Conservation (phyloP, 2,888 invertebrate species). For the Frankliniella fusca region DNA sequence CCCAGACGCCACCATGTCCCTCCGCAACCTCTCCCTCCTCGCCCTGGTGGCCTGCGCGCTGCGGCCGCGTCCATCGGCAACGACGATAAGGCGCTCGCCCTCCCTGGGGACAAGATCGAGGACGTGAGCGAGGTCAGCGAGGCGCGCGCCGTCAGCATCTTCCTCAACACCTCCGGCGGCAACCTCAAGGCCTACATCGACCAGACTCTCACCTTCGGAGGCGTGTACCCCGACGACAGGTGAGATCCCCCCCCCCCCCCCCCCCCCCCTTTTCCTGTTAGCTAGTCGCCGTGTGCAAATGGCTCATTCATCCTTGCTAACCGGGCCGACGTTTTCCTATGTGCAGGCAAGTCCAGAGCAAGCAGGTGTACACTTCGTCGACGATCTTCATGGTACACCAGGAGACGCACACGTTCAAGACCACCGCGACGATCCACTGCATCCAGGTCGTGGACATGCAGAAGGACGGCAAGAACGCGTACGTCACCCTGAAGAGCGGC, state of each 20-base stretch:
- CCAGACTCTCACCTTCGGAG: not conserved
- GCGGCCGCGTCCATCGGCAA: not conserved
- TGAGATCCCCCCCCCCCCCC: not conserved
- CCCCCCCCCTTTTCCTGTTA: not conserved
- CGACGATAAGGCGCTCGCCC: not conserved
- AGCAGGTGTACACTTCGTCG: not conserved
- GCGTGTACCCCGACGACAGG: not conserved
- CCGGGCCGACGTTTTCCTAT: not conserved
- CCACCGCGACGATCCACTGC: not conserved
- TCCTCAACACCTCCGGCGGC: not conserved
- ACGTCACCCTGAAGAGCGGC: not conserved
- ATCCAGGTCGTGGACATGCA: conserved; percentile 15
- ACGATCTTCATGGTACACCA: not conserved
- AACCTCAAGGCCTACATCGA: not conserved
- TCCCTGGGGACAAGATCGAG: not conserved
- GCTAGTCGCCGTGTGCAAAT: no score
- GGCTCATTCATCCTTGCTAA: no score
- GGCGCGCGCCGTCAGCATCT: not conserved
- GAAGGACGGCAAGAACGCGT: not conserved
- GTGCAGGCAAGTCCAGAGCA: not conserved
- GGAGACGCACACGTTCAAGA: not conserved
- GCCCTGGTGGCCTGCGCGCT: conserved; percentile 13
- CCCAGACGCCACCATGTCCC: not conserved
- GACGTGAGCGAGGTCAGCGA: not conserved
- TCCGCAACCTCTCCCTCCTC: not conserved